These are phyloP conservation scores for Atlantisia rogersi DNA, from an alignment of 2,113 vertebrate species.

Conservation along the genomic window DNA sequence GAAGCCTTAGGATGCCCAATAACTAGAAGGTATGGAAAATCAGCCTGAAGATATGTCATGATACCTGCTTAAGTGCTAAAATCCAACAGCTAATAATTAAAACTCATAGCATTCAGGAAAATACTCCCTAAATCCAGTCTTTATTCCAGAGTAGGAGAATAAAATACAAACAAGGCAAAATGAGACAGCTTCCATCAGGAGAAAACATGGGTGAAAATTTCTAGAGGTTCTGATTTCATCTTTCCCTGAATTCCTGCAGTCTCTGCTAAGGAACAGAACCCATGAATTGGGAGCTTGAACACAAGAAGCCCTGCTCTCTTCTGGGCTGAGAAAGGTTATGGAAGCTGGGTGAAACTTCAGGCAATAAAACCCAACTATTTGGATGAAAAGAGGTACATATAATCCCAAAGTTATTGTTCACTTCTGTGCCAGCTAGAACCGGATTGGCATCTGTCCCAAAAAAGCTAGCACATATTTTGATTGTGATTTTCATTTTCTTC, in stretches of 20 bases:
- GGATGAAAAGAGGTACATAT: background rate
- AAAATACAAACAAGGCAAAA: background rate
- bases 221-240: background rate
- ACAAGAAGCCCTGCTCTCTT: background rate
- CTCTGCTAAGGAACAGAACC: background rate
- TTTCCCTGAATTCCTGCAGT: background rate
- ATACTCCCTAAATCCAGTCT: background rate
- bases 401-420: background rate
- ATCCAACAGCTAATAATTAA: background rate
- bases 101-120: background rate
- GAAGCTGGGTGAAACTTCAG: background rate
- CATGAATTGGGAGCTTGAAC: background rate
- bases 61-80: background rate
- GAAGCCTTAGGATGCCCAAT: background rate
- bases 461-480: background rate
- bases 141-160: background rate
- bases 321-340: background rate
- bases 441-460: conserved; percentile 3
- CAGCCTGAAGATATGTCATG: background rate
- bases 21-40: background rate
- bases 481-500: conserved; percentile 21
- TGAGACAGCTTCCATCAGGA: background rate
- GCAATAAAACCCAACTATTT: background rate
- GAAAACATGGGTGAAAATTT: background rate
- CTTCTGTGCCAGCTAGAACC: background rate